Evolutionary conservation across 2,797 vertebrate species (phyloP).

Genomic region (Clarias platycephalus): DNA sequence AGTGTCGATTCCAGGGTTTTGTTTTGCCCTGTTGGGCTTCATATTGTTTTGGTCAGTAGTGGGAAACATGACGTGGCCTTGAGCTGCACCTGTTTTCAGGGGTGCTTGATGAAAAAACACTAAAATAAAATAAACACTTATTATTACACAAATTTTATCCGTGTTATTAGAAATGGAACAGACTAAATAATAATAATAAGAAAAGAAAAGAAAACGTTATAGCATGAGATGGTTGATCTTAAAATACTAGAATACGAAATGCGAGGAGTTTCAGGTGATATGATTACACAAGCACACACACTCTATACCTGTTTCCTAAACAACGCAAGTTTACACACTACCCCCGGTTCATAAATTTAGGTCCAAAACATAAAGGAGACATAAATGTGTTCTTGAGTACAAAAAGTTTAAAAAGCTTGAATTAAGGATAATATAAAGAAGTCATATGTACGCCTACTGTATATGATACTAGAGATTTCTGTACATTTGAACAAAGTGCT

Average conservation of each 20-base stretch:
- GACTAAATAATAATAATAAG: background rate
- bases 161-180: background rate
- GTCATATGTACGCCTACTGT: too few species aligned
- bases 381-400: background rate
- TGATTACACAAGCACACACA: background rate
- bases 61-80: slow-evolving; percentile 23
- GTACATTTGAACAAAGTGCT: background rate
- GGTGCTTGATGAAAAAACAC: background rate
- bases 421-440: background rate
- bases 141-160: background rate
- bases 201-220: fast-evolving
- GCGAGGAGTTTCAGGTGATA: background rate
- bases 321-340: background rate
- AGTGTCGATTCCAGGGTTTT: slow-evolving; percentile 20
- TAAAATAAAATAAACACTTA: background rate
- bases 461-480: background rate
- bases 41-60: slow-evolving; percentile 32
- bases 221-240: background rate
- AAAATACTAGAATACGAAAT: background rate
- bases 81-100: slow-evolving; percentile 41
- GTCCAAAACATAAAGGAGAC: background rate
- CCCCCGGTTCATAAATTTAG: background rate
- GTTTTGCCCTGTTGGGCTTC: slow-evolving; percentile 30
- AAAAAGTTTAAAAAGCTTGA: background rate
- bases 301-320: background rate